These are phyloP conservation scores for Nemurella pictetii DNA, from an alignment of 2,888 invertebrate species.

Conservation along the genomic window DNA sequence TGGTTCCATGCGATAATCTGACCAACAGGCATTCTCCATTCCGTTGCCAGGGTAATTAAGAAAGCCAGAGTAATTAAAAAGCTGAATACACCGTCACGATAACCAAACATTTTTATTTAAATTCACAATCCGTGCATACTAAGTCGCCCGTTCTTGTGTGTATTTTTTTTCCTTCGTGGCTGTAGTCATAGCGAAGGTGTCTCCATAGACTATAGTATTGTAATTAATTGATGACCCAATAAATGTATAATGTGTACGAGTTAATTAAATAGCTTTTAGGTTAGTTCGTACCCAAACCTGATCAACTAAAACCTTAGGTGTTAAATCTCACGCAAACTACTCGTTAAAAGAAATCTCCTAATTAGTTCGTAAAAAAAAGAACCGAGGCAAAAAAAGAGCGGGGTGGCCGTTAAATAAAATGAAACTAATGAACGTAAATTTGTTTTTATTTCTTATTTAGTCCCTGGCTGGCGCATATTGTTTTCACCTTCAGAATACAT, in stretches of 20 bases:
- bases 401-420: slow-evolving; percentile 12
- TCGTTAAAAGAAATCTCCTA: slow-evolving; percentile 20
- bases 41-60: background rate
- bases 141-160: background rate
- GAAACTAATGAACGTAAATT: slow-evolving; percentile 17
- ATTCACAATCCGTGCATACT: background rate
- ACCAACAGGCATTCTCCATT: background rate
- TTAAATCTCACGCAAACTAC: slow-evolving; percentile 2
- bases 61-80: slow-evolving; percentile 3
- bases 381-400: background rate
- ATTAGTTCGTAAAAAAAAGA: slow-evolving; percentile 15
- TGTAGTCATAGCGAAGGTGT: background rate
- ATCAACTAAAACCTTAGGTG: slow-evolving; percentile 13
- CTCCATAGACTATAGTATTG: background rate
- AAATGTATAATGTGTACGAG: slow-evolving; percentile 27
- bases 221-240: slow-evolving; percentile 30
- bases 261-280: slow-evolving; percentile 25
- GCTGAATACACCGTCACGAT: background rate
- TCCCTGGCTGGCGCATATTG: background rate
- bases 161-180: background rate
- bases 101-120: background rate
- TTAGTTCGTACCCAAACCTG: background rate
- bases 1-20: background rate
- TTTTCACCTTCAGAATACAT: background rate
- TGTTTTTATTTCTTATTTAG: slow-evolving; percentile 19